Evolutionary conservation across 1,140 invertebrate species (phyloP).

Genomic region (Drosophila rufa): DNA sequence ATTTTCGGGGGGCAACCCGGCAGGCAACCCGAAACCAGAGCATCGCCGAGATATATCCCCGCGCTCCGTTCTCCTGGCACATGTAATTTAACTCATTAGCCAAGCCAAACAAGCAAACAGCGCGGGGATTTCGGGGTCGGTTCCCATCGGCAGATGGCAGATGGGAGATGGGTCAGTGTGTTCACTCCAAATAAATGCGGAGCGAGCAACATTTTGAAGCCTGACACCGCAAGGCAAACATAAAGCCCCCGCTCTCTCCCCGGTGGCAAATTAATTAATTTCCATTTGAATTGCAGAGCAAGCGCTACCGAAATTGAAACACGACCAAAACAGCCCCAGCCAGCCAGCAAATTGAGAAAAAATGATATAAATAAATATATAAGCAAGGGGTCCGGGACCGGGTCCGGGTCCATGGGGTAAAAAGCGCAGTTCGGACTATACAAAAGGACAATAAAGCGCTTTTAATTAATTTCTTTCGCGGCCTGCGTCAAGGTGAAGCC

Average conservation of each 20-base stretch:
- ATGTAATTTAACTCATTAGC: constrained; percentile 72
- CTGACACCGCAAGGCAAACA: constrained; percentile 55
- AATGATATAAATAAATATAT: constrained; percentile 57
- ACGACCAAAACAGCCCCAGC: constrained; percentile 7
- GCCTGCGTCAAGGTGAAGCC: constrained; percentile 33
- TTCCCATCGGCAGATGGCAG: too few species aligned
- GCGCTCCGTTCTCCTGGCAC: constrained; percentile 3
- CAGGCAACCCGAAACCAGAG: neutral
- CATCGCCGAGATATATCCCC: neutral
- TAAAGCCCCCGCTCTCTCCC: neutral
- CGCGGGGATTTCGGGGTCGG: neutral
- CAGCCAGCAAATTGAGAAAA: constrained; percentile 22
- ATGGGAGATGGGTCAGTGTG: constrained; percentile 22
- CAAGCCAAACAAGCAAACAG: constrained; percentile 46
- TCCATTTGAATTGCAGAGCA: constrained; percentile 74
- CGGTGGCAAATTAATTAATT: constrained; percentile 76
- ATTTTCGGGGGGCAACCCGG: neutral
- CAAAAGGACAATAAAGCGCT: constrained; percentile 43
- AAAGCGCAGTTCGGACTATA: constrained; percentile 13
- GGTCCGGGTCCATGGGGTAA: too few species aligned
- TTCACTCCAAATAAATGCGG: constrained; percentile 39
- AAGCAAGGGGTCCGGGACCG: constrained; percentile 15
- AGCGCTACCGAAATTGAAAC: constrained; percentile 44
- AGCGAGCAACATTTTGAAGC: constrained; percentile 48
- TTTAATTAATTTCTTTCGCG: constrained; percentile 58